Percentiles rank a stretch among this genome's conserved stretches.
Conservation (phyloP, 2,113 vertebrate species). For the Cynopterus brachyotis region DNA sequence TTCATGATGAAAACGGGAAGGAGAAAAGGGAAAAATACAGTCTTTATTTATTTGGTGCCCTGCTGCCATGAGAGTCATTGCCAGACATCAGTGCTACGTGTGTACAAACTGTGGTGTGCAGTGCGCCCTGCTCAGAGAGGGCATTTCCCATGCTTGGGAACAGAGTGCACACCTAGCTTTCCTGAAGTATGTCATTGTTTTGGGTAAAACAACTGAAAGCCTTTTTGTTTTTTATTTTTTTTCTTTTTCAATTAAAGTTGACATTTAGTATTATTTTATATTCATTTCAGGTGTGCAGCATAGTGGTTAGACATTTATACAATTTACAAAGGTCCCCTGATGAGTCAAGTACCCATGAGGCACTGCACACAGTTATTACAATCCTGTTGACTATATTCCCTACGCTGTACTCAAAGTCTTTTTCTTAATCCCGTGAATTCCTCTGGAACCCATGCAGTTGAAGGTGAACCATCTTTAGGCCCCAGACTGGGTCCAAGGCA, state of each 20-base stretch:
- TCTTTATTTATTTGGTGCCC: background rate
- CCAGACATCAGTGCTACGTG: background rate
- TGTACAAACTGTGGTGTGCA: background rate
- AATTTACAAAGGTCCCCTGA: too few species aligned
- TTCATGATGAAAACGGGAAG: background rate
- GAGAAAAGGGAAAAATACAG: background rate
- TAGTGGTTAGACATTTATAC: too few species aligned
- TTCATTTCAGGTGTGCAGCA: too few species aligned
- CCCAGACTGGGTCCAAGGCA: background rate
- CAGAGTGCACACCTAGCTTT: background rate
- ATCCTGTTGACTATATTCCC: too few species aligned
- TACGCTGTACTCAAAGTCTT: background rate
- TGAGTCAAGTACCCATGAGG: too few species aligned
- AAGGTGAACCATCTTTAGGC: background rate
- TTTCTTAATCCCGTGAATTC: background rate
- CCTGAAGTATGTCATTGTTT: background rate
- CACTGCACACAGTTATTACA: too few species aligned
- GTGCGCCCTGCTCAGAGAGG: rapidly evolving
- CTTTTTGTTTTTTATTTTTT: background rate
- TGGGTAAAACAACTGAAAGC: background rate
- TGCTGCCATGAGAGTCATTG: background rate
- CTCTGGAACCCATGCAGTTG: background rate
- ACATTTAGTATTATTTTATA: too few species aligned
- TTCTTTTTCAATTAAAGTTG: too few species aligned
- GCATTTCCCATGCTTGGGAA: rapidly evolving